Evolutionary conservation across 1,140 invertebrate genomes (phyloP), one percentile per base, ranked within the genome.

Genomic region (Aphelinus atriplicis): DNA sequence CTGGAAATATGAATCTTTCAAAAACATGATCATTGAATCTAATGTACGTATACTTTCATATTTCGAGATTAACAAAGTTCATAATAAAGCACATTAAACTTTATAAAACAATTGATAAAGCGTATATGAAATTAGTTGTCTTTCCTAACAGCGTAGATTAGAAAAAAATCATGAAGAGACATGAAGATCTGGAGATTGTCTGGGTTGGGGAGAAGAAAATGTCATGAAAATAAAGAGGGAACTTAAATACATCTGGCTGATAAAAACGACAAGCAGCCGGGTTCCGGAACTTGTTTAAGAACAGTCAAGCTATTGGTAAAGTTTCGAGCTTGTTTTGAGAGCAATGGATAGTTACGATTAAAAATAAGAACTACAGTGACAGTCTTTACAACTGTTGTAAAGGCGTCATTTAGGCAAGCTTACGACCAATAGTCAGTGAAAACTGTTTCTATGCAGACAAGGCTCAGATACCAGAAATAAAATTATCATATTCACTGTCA

Each of bases 281-380:
- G 4, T 7, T 57, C 7, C 7, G 26, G 45, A 61, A 61, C 9
- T 61, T 61, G 42, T 61, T 43, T 43, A 4, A 42, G 42, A 61
- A 3, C 3, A 61, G 60, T 3, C 10, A 9, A 61, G 61, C 45
- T 48, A 48, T 48, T 10, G 45, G 46, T 10, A 7, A 63, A 63
- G 61, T 63, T 63, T 3, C 45, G 10, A 63, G 48, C 45, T 63
- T 48, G 46, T 48, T 48, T 7, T 48, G 7, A 46, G 7, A 48
- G 7, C 45, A 46, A 43, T 61, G 45, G 46, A 63, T 63, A 7
- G 61, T 47, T 10, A 3, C 61, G 61, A 63, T 63, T 63, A 63
- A 63, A 63, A 48, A 63, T 45, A 63, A 63, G 61, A 10, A 47
- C 46, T 43, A 45, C 42, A 43, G 26, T 43, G 58, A 61, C 42